Conservation (phyloP, 2,113 vertebrate species). For the Catharus fuscescens region DNA sequence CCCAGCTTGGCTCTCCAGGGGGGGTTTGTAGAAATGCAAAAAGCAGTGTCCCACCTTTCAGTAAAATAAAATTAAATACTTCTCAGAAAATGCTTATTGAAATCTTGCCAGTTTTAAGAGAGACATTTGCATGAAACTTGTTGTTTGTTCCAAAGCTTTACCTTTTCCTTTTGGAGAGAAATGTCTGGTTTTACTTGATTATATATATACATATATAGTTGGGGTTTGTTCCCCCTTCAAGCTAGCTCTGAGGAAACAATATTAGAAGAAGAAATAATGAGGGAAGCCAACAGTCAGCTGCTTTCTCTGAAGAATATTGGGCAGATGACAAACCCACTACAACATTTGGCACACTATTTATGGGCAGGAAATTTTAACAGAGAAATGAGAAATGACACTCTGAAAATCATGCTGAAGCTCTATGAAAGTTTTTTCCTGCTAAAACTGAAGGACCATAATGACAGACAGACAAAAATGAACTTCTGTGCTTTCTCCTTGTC, state of each 20-base stretch:
- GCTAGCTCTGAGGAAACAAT: neutral
- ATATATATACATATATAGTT: neutral
- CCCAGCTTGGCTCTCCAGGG: constrained; percentile 32
- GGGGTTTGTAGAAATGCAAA: neutral
- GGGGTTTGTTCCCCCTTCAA: neutral
- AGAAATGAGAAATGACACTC: constrained; percentile 18
- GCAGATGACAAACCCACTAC: constrained; percentile 37
- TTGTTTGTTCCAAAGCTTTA: constrained; percentile 10
- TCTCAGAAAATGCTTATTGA: neutral
- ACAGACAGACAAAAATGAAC: neutral
- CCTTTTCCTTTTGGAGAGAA: neutral
- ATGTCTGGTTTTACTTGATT: neutral
- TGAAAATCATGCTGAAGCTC: neutral
- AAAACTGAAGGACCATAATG: neutral
- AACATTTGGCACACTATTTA: constrained; percentile 36
- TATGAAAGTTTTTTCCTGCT: neutral
- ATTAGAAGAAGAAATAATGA: constrained; percentile 35
- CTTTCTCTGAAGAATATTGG: constrained; percentile 24
- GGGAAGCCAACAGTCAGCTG: constrained; percentile 23
- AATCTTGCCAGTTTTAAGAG: neutral
- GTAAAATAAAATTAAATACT: neutral
- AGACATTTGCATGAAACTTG: neutral
- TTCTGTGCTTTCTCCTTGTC: neutral
- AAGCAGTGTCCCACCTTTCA: neutral
- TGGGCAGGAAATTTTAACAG: neutral